A percentile compares a stretch with the other conserved stretches of the same genome.
Evolutionary conservation across 2,113 vertebrate genomes (phyloP).

Genomic region (Geococcyx californianus): DNA sequence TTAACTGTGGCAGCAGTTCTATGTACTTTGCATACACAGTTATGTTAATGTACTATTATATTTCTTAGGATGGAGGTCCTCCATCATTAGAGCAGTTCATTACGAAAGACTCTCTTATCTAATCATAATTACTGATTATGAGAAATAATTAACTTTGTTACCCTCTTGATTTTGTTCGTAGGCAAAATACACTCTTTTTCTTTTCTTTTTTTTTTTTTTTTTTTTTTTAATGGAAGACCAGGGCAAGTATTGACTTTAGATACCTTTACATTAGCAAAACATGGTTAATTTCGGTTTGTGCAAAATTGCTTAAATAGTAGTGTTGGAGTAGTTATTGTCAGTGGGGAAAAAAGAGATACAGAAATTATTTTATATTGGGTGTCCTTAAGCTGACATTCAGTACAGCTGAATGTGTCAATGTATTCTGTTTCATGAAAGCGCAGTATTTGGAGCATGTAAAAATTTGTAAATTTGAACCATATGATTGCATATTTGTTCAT

Average conservation of each 20-base stretch:
- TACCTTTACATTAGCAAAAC: neutral
- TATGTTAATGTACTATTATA: conserved; percentile 89
- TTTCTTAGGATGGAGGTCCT: conserved; percentile 82
- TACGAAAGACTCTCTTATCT: conserved; percentile 87
- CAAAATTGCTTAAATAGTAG: neutral
- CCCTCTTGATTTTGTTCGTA: conserved; percentile 67
- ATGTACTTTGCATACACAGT: conserved; percentile 81
- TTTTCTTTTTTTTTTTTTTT: neutral
- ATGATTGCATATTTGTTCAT: conserved; percentile 1
- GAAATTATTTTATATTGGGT: neutral
- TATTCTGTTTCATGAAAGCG: neutral
- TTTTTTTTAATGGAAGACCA: neutral
- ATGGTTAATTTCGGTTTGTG: neutral
- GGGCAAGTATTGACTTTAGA: neutral
- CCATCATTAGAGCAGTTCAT: conserved; percentile 85
- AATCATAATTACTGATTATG: conserved; percentile 95
- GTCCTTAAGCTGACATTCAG: neutral
- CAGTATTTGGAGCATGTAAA: conserved; percentile 8
- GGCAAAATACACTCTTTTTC: conserved; percentile 35
- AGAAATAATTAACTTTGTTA: conserved; percentile 88
- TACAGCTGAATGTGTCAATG: neutral
- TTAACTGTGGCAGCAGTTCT: conserved; percentile 78
- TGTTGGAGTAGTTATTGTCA: neutral
- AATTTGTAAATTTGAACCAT: conserved; percentile 42
- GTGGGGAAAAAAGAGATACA: neutral